Evolutionary conservation across 2,797 vertebrate species (phyloP).

Genomic region (Falco naumanni): DNA sequence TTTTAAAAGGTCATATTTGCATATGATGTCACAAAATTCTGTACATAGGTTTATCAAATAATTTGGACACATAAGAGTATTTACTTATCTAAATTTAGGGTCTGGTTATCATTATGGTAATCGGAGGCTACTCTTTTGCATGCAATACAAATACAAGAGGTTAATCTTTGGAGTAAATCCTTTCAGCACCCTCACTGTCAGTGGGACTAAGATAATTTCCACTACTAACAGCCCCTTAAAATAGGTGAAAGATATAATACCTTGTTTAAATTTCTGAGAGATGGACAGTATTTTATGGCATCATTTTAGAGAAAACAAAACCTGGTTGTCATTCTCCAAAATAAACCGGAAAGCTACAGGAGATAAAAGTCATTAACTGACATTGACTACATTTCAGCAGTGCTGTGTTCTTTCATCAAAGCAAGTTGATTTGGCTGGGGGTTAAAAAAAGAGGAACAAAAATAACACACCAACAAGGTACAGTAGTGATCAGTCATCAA

Average conservation of each 20-base stretch:
- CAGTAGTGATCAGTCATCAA: neutral
- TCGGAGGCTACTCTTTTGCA: neutral
- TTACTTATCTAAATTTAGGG: neutral
- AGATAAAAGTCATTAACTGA: neutral
- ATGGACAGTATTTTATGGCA: neutral
- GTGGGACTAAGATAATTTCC: neutral
- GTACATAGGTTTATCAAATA: neutral
- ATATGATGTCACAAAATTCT: neutral
- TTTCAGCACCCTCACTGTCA: neutral
- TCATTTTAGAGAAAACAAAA: neutral
- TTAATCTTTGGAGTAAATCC: neutral
- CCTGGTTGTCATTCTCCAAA: neutral
- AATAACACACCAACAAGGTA: neutral
- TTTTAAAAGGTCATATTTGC: neutral
- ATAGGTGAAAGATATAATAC: neutral
- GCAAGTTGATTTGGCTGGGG: neutral
- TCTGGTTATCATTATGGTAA: neutral
- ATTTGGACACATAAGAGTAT: neutral
- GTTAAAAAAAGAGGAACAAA: conserved; percentile 1
- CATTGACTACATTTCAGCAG: neutral
- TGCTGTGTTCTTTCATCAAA: neutral
- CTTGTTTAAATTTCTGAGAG: neutral
- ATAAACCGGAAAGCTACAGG: neutral
- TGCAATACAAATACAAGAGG: neutral
- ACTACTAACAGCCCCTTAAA: neutral